phyloP scores from a whole-genome alignment of 2,888 invertebrate genomes.

The Onthophagus sagittarius region DNA sequence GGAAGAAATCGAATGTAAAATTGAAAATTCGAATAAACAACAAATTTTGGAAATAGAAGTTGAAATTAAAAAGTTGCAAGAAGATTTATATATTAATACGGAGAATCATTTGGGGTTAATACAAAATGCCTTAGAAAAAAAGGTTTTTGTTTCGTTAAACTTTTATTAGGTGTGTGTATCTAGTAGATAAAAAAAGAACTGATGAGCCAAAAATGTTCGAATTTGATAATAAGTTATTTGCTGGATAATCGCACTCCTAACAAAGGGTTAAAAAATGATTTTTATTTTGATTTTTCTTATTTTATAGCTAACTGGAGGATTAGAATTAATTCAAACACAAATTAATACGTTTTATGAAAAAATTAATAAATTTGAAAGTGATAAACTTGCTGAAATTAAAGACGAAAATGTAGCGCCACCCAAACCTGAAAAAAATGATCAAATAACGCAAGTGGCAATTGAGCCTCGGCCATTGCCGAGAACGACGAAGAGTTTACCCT shows the following conservation, averaged over 20 bases:
- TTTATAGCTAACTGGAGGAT: constrained; percentile 37
- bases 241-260: too few relatives aligned
- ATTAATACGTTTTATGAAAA: constrained; percentile 43
- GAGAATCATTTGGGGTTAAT: constrained; percentile 25
- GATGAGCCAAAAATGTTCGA: too few relatives aligned
- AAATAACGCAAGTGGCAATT: too few relatives aligned
- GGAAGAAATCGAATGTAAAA: constrained; percentile 4
- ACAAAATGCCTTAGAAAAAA: constrained; percentile 32
- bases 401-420: not conserved
- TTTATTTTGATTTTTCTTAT: constrained; percentile 2
- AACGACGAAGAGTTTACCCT: not conserved
- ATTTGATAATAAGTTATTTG: too few relatives aligned
- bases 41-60: not conserved
- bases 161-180: too few relatives aligned
- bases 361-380: constrained; percentile 36
- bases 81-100: constrained; percentile 17
- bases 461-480: constrained; percentile 10
- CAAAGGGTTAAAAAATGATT: not conserved
- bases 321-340: constrained; percentile 44
- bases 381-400: not conserved
- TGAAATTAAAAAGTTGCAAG: constrained; percentile 20
- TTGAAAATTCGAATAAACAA: constrained; percentile 15
- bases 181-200: too few relatives aligned
- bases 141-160: constrained; percentile 28
- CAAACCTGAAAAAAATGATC: too few relatives aligned